A percentile compares a stretch with the other conserved stretches of the same genome.
These are phyloP conservation scores for Centroberyx gerrardi DNA, from an alignment of 2,797 vertebrate genomes.

Conservation along the genomic window DNA sequence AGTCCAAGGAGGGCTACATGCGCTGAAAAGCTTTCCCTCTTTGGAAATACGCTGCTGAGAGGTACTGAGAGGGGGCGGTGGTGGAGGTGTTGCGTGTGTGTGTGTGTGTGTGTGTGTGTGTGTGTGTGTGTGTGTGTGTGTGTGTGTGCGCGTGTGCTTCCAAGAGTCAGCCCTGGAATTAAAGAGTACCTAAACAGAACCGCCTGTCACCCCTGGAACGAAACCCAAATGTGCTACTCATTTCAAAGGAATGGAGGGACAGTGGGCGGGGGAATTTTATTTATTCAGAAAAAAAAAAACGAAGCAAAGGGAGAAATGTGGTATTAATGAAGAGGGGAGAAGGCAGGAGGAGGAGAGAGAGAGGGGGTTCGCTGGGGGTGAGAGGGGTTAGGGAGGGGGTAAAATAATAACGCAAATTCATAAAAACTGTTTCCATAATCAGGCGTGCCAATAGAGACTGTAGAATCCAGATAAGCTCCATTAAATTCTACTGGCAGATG, in stretches of 20 bases:
- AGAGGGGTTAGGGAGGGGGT: conserved; percentile 14
- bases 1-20: conserved; percentile 36
- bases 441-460: conserved; percentile 14
- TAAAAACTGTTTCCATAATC: conserved; percentile 18
- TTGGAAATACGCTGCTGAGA: conserved; percentile 45
- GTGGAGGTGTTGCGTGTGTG: conserved; percentile 1
- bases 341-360: conserved; percentile 17
- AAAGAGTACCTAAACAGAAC: conserved; percentile 67
- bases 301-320: conserved; percentile 57
- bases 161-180: conserved; percentile 52
- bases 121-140: conserved; percentile 14
- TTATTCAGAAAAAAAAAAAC: conserved; percentile 46
- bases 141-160: not conserved
- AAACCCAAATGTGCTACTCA: conserved; percentile 63
- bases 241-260: conserved; percentile 68
- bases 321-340: conserved; percentile 48
- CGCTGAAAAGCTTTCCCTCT: conserved; percentile 47
- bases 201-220: conserved; percentile 57
- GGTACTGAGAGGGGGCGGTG: not conserved
- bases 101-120: not conserved
- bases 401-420: conserved; percentile 17
- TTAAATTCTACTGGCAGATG: conserved; percentile 44
- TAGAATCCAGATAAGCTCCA: conserved; percentile 54
- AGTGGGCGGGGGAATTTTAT: conserved; percentile 33
- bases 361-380: conserved; percentile 21